A percentile compares a stretch with the other conserved stretches of the same genome.
Conservation (phyloP, 2,797 vertebrate species). For the Rhabdophis nuchalis region DNA sequence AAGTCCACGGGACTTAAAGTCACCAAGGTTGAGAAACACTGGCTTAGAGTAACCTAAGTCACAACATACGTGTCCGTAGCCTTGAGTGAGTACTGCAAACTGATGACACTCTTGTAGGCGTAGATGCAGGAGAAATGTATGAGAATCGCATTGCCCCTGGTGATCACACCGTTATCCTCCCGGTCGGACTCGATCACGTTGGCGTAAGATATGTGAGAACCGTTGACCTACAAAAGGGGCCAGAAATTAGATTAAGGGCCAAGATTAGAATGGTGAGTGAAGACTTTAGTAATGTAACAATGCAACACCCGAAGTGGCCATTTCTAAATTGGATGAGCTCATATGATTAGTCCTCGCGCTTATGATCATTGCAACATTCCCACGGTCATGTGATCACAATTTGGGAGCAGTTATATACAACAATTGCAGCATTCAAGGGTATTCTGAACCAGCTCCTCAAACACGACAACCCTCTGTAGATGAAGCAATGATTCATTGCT, state of each 20-base stretch:
- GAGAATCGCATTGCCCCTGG: conserved; percentile 39
- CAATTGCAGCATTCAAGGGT: not conserved
- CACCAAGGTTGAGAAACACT: too few relatives aligned
- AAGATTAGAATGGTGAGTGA: not conserved
- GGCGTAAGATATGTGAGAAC: conserved; percentile 53
- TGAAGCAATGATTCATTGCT: too few relatives aligned
- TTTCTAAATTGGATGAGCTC: not conserved
- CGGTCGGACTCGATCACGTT: conserved; percentile 9
- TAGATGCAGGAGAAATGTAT: conserved; percentile 65
- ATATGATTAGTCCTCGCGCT: not conserved
- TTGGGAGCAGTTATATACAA: not conserved
- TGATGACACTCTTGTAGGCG: conserved; percentile 54
- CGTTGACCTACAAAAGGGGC: conserved; percentile 56
- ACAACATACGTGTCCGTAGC: conserved; percentile 59
- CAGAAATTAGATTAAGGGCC: not conserved
- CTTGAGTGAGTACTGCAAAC: conserved; percentile 46
- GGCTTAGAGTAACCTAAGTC: not conserved
- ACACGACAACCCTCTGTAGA: too few relatives aligned
- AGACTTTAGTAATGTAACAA: not conserved
- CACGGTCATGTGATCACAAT: not conserved
- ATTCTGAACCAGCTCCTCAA: too few relatives aligned
- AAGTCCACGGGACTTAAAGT: not conserved
- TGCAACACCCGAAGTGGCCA: not conserved
- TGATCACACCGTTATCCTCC: not conserved
- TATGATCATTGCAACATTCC: not conserved